These are phyloP conservation scores for Etia nguti DNA, from an alignment of 2,113 vertebrate species.

Conservation along the genomic window DNA sequence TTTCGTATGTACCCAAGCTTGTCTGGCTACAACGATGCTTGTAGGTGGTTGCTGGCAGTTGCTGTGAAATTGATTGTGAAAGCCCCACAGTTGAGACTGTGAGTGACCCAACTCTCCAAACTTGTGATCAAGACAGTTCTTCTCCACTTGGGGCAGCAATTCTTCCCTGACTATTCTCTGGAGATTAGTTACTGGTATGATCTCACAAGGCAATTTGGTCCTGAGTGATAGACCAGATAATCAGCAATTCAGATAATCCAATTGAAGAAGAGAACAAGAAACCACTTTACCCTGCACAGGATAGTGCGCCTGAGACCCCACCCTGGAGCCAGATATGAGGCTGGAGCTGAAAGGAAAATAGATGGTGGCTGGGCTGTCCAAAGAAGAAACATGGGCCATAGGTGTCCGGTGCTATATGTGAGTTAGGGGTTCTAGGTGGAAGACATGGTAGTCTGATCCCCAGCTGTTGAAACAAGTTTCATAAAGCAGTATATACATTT, in stretches of 20 bases:
- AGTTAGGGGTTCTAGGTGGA: too few species aligned
- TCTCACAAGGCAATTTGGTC: neutral
- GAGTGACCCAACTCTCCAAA: neutral
- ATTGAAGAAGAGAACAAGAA: neutral
- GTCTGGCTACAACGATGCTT: neutral
- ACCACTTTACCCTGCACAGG: fast-evolving
- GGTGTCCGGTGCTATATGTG: too few species aligned
- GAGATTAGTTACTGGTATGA: neutral
- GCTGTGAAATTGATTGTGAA: neutral
- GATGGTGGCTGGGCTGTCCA: neutral
- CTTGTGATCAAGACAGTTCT: neutral
- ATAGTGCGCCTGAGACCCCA: neutral
- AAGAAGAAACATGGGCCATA: neutral
- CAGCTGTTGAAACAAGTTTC: too few species aligned
- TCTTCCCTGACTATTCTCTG: neutral
- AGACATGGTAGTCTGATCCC: too few species aligned
- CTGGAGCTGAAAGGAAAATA: neutral
- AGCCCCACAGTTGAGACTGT: neutral
- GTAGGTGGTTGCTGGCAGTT: neutral
- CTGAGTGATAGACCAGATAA: neutral
- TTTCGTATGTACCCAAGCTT: neutral
- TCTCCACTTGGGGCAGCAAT: neutral
- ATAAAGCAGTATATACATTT: too few species aligned
- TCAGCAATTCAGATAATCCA: neutral
- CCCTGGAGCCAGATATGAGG: neutral